Evolutionary conservation across 2,797 vertebrate species (phyloP).

Genomic region (Coccyzus lansbergi): DNA sequence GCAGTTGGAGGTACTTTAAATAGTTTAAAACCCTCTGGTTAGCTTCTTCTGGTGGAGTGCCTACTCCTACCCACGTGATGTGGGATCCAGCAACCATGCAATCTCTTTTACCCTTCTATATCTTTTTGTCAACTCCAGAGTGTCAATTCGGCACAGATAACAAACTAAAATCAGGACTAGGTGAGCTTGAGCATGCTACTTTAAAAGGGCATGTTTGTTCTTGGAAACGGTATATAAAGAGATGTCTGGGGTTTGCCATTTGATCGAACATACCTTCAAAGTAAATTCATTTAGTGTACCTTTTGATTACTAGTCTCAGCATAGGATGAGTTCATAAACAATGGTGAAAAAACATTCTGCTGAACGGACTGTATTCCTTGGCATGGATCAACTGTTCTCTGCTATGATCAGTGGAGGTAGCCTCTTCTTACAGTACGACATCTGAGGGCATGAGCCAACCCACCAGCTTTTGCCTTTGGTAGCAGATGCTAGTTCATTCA

Average conservation of each 20-base stretch:
- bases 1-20: background rate
- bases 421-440: background rate
- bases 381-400: background rate
- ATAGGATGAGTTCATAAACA: background rate
- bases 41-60: background rate
- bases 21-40: background rate
- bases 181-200: background rate
- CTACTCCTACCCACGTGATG: accelerated
- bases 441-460: background rate
- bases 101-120: background rate
- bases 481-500: background rate
- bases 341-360: background rate
- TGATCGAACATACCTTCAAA: background rate
- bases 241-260: background rate
- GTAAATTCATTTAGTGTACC: background rate
- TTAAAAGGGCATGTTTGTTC: background rate
- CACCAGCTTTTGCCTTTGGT: background rate
- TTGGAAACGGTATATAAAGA: background rate
- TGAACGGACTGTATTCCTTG: slow-evolving; percentile 16
- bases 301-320: background rate
- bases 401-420: background rate
- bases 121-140: background rate
- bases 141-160: background rate
- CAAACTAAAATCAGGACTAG: background rate
- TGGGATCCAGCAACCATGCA: background rate